These are phyloP conservation scores for Arenaria interpres DNA, from an alignment of 2,113 vertebrate genomes.

Conservation along the genomic window DNA sequence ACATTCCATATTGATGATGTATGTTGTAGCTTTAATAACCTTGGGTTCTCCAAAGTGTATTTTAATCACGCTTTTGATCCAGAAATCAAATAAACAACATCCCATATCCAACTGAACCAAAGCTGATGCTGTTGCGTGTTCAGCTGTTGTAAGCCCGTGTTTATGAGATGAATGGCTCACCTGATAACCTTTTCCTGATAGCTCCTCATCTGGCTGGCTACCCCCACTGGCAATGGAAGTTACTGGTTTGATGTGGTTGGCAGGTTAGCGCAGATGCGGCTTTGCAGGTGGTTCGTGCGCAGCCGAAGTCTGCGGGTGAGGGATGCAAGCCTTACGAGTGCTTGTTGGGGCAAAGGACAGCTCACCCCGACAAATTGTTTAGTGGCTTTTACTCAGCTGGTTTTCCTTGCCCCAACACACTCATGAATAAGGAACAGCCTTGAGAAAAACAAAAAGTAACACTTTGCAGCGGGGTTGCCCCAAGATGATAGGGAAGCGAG, in stretches of 20 bases:
- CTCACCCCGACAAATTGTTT: neutral
- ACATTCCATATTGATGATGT: slow-evolving; percentile 2
- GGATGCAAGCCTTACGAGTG: neutral
- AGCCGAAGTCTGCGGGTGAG: accelerated
- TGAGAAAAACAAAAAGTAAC: neutral
- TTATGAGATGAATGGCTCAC: neutral
- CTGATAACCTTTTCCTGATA: slow-evolving; percentile 8
- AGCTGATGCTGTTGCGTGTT: neutral
- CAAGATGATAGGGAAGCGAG: neutral
- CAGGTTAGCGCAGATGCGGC: neutral
- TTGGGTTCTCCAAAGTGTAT: neutral
- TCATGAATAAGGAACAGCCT: neutral
- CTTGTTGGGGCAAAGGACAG: neutral
- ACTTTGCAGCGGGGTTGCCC: neutral
- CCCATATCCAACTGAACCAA: neutral
- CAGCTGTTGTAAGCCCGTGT: neutral
- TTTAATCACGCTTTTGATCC: slow-evolving; percentile 20
- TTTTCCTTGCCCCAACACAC: neutral
- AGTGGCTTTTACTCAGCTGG: neutral
- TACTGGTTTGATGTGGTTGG: neutral
- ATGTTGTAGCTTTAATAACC: neutral
- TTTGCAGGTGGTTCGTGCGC: neutral
- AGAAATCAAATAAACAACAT: neutral
- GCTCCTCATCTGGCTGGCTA: neutral
- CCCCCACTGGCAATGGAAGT: neutral